A percentile compares a stretch with the other conserved stretches of the same genome.
Evolutionary conservation across 1,140 invertebrate genomes (phyloP).

Genomic region (Brachionus calyciflorus): DNA sequence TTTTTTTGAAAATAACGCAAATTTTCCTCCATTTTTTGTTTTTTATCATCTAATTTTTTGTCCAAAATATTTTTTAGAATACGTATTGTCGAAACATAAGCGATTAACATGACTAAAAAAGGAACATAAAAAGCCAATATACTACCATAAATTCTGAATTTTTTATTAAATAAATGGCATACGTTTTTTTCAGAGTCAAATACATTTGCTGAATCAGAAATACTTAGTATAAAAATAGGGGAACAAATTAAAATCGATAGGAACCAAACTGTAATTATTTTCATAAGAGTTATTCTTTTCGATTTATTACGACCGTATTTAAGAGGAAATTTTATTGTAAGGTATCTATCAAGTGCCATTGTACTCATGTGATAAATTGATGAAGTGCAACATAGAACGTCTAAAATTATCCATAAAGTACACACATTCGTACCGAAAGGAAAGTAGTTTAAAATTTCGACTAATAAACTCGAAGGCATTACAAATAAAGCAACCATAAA

Average conservation of each 20-base stretch:
- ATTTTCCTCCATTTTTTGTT: conserved; percentile 37
- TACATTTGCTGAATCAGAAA: conserved; percentile 63
- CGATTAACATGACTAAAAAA: conserved; percentile 36
- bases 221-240: conserved; percentile 79
- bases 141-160: conserved; percentile 86
- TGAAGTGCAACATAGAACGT: conserved; percentile 82
- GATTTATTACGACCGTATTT: conserved; percentile 84
- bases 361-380: conserved; percentile 72
- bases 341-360: conserved; percentile 65
- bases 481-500: conserved; percentile 70
- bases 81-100: conserved; percentile 33
- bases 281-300: conserved; percentile 74
- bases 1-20: conserved; percentile 21
- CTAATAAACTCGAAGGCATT: conserved; percentile 81
- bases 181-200: conserved; percentile 51
- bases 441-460: conserved; percentile 76
- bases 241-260: conserved; percentile 82
- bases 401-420: conserved; percentile 64
- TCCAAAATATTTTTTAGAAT: conserved; percentile 25
- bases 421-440: conserved; percentile 3
- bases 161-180: conserved; percentile 64
- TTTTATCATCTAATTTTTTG: conserved; percentile 17
- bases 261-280: conserved; percentile 84
- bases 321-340: conserved; percentile 80
- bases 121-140: conserved; percentile 86